These are phyloP conservation scores for Sinodicranocentrus sp. DNA, from an alignment of 2,888 invertebrate genomes.

Conservation along the genomic window DNA sequence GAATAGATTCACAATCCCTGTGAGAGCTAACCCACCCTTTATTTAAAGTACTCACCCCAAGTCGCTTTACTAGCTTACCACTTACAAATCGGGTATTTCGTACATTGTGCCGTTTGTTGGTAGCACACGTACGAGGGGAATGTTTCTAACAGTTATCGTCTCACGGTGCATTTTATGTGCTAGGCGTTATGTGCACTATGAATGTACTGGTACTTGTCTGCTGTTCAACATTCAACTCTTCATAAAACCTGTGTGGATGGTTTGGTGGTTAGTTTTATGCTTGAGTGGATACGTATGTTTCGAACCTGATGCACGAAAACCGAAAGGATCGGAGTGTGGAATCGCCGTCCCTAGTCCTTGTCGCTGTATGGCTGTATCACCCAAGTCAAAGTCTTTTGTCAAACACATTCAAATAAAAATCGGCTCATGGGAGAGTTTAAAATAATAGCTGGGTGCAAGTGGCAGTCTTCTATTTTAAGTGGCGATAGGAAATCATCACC, in stretches of 20 bases:
- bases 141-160: conserved; percentile 41
- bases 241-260: not conserved
- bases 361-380: too few species aligned
- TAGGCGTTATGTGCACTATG: not conserved
- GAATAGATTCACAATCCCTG: conserved; percentile 16
- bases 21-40: not conserved
- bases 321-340: not conserved
- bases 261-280: conserved; percentile 61
- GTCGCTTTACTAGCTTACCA: not conserved
- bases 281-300: conserved; percentile 28
- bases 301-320: not conserved
- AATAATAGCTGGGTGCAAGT: conserved; percentile 59
- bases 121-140: conserved; percentile 37
- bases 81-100: not conserved
- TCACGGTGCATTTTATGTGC: conserved; percentile 16
- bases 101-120: conserved; percentile 14
- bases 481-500: conserved; percentile 64
- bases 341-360: conserved; percentile 1
- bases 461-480: conserved; percentile 28
- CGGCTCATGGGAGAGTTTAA: conserved; percentile 64
- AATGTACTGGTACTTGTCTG: not conserved
- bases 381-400: conserved; percentile 61
- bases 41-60: not conserved
- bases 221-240: conserved; percentile 15
- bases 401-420: conserved; percentile 28